phyloP scores from a whole-genome alignment of 2,888 invertebrate genomes.

The Mimumesa dahlbomi region DNA sequence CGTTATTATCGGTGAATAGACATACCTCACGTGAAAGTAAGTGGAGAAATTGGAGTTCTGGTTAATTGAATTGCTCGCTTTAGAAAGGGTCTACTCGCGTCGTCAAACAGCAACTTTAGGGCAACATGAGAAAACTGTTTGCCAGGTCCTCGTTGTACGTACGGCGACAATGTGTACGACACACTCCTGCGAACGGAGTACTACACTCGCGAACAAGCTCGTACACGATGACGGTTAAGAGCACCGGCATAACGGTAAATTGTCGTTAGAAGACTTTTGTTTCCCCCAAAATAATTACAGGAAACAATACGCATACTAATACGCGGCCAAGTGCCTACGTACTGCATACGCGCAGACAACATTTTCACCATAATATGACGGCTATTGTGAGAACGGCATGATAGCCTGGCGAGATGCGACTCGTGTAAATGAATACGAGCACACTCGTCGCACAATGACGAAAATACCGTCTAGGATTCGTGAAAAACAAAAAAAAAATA shows the following conservation, averaged over 20 bases:
- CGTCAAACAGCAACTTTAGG: slow-evolving; percentile 57
- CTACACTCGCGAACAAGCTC: slow-evolving; percentile 34
- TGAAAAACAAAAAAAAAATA: no score
- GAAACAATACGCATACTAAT: slow-evolving; percentile 41
- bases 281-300: slow-evolving; percentile 43
- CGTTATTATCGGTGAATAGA: no score
- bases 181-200: slow-evolving; percentile 23
- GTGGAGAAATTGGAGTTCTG: slow-evolving; percentile 35
- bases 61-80: slow-evolving; percentile 62
- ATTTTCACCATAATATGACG: no score
- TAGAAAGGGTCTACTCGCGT: slow-evolving; percentile 42
- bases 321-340: slow-evolving; percentile 1
- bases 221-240: slow-evolving; percentile 59
- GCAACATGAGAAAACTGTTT: slow-evolving; percentile 63
- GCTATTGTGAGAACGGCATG: no score
- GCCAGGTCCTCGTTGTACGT: slow-evolving; percentile 52
- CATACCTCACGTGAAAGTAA: slow-evolving; percentile 2
- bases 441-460: no score
- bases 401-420: no score
- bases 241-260: slow-evolving; percentile 53
- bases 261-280: slow-evolving; percentile 56
- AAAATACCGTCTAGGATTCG: no score
- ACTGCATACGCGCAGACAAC: not conserved
- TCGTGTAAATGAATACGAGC: no score
- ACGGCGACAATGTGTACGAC: slow-evolving; percentile 33